Conservation (phyloP, 2,113 vertebrate genomes). For the Ammodramus savannarum region DNA sequence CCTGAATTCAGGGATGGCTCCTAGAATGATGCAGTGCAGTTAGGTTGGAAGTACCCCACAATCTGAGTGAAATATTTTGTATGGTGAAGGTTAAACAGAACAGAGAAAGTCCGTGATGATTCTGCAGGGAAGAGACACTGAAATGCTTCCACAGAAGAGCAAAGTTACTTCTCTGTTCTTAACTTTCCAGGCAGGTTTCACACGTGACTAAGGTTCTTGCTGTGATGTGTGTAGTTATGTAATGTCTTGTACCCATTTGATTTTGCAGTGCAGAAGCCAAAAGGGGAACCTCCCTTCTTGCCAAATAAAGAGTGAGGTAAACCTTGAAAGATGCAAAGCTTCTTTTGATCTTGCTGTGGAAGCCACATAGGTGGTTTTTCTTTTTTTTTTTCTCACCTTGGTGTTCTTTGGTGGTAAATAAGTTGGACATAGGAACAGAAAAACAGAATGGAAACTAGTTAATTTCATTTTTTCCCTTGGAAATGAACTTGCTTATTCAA, state of each 20-base stretch:
- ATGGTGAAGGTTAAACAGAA: background rate
- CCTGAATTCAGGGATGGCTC: background rate
- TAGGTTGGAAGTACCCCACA: background rate
- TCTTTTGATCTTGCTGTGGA: background rate
- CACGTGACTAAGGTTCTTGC: background rate
- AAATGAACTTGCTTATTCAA: background rate
- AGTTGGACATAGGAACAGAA: background rate
- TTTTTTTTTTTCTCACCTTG: background rate
- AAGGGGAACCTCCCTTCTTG: background rate
- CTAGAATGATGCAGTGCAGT: background rate
- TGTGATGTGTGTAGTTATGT: background rate
- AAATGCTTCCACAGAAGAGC: background rate
- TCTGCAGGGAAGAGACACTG: background rate
- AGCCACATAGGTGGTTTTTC: background rate
- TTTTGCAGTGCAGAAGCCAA: background rate
- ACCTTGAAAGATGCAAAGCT: background rate
- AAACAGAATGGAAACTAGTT: background rate
- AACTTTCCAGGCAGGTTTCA: background rate
- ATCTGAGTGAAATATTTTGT: background rate
- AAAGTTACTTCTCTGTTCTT: background rate
- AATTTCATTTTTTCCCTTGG: background rate
- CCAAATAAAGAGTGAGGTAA: background rate
- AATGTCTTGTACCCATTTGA: background rate
- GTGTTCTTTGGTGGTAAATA: background rate
- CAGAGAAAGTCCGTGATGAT: background rate